phyloP scores from a whole-genome alignment of 2,888 invertebrate genomes.

The Ligdia adustata region DNA sequence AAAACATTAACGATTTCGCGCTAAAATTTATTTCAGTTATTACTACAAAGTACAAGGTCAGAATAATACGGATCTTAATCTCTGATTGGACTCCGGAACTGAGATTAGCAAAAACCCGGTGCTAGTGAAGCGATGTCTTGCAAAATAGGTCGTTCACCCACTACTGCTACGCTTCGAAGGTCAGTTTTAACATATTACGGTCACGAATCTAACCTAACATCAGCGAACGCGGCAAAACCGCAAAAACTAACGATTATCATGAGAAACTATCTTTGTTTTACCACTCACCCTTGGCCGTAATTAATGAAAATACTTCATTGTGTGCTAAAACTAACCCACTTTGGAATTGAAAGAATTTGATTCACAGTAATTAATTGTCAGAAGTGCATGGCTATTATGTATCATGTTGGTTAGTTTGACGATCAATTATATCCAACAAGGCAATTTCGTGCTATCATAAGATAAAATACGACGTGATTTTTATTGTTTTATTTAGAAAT shows the following conservation, averaged over 20 bases:
- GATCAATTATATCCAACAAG: too few relatives aligned
- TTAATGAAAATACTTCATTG: constrained; percentile 35
- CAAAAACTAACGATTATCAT: constrained; percentile 46
- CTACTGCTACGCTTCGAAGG: constrained; percentile 50
- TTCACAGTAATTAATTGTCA: constrained; percentile 17
- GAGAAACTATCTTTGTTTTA: constrained; percentile 46
- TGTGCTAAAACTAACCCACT: constrained; percentile 9
- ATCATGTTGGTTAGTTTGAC: too few relatives aligned
- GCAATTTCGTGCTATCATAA: too few relatives aligned
- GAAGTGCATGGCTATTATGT: too few relatives aligned
- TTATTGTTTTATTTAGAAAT: too few relatives aligned
- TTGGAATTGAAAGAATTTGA: constrained; percentile 10
- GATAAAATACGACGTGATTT: too few relatives aligned
- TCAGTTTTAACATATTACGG: constrained; percentile 51
- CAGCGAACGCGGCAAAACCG: constrained; percentile 42
- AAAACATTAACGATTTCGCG: constrained; percentile 1
- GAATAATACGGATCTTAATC: constrained; percentile 13
- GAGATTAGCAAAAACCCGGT: constrained; percentile 25
- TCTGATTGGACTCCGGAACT: constrained; percentile 30
- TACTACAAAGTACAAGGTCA: constrained; percentile 15
- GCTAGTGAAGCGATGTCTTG: constrained; percentile 25
- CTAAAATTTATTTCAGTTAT: neutral
- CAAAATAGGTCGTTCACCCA: constrained; percentile 64
- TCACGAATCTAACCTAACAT: constrained; percentile 42
- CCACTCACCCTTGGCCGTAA: constrained; percentile 55